Evolutionary conservation across 2,797 vertebrate species (phyloP), one percentile per base, ranked within the genome.

Genomic region (Glossophaga mutica): DNA sequence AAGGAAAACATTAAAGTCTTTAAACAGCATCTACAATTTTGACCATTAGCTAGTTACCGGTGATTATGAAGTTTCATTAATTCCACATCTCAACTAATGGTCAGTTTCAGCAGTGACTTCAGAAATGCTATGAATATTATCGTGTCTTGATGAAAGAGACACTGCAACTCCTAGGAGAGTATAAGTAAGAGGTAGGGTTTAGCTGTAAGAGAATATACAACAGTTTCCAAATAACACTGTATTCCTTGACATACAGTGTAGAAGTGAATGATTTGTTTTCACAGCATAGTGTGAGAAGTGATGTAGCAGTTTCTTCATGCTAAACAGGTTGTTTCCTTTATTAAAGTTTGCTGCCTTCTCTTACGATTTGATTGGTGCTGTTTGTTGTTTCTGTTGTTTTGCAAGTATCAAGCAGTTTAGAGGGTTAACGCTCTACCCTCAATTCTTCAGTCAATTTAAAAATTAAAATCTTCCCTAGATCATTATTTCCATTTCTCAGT

Each of bases 181-280:
- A 4, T 76, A 50, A 92, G 46, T n/a, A 83, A 93, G 92, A 82
- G 55, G 85, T 91, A 83, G 95, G 82, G 94, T 97, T 97, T 97
- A 96, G 95, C 34, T 81, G 50, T 84, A 90, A 89, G 94, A 96
- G 94, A 97, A 98, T 96, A 87, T 32, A 32, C 29, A 65, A 18
- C 87, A 50, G 94, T 98, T 98, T 96, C 98, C 96, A 97, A 98
- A 94, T 95, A 98, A 92, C 48, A 32, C 95, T 97, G 39, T 97
- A 90, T 97, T 98, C 95, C 96, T 98, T 97, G 91, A 96, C 96
- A 78, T 95, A 39, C 91, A 97, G 94, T 83, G 86, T 94, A 77
- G 95, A 97, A 89, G 92, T 70, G 89, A 98, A 98, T 97, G 96
- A 95, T 98, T 98, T 97, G 96, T 94, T 95, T 98, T 96, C 97